Conservation (phyloP, 35 echinoderm and acorn worm species). For the Ophioderma brevispina region DNA sequence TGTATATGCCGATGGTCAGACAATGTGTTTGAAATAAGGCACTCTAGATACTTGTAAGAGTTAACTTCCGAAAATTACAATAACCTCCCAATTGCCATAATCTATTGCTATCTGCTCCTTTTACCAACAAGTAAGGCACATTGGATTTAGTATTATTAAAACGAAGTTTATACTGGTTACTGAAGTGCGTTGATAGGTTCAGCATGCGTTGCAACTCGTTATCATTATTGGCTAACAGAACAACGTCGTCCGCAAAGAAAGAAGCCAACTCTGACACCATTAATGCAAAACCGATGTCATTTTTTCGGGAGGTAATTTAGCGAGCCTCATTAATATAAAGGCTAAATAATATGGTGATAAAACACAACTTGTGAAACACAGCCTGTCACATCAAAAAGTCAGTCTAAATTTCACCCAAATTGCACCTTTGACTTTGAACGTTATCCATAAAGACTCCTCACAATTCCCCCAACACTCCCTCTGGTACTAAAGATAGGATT, state of each 20-base stretch:
- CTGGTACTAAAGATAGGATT: background rate
- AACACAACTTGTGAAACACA: background rate
- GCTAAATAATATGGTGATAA: background rate
- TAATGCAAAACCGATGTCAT: background rate
- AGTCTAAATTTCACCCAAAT: background rate
- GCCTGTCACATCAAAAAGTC: background rate
- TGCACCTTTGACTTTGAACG: background rate
- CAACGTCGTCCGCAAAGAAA: background rate
- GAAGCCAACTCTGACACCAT: background rate
- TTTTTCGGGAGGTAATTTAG: background rate
- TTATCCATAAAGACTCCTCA: background rate
- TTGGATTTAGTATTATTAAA: background rate
- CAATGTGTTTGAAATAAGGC: background rate
- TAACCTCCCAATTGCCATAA: background rate
- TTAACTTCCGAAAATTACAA: background rate
- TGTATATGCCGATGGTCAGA: background rate
- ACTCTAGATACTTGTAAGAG: slow-evolving; percentile 4
- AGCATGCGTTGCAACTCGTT: background rate
- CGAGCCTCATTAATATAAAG: background rate
- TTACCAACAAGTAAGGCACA: background rate
- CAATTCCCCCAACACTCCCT: background rate
- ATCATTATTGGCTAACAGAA: background rate
- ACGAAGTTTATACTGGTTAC: background rate
- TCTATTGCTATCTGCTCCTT: background rate
- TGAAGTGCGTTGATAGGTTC: background rate